Evolutionary conservation across 2,113 vertebrate species (phyloP), one percentile per base, ranked within the genome.

Genomic region (Struthidea cinerea): DNA sequence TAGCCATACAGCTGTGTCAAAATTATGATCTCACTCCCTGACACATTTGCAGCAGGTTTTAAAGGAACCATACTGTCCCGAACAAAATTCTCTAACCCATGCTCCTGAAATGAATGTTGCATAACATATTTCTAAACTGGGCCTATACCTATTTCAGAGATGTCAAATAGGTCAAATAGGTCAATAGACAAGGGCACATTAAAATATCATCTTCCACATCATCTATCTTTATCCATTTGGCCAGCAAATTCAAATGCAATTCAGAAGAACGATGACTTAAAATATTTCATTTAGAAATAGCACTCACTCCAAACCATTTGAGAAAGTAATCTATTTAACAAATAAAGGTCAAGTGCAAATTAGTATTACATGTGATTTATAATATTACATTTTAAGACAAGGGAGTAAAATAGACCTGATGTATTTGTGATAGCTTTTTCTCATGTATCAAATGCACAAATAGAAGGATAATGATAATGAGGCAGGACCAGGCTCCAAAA

Each of bases 281-380:
- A 93, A 93, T 35, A 63, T 96, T 93, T 91, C 8, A 74, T 61
- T 83, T 89, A 73, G 74, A 83, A 91, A 85, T 5, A 87, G 68
- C 42, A 91, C 49, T 84, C 77, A 32, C 46, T 91, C 46, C 55
- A 93, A 94, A 80, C 13, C 41, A 70, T 85, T 95, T 93, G 49
- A 80, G 57, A 93, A 97, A 83, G 55, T 63, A 74, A 94, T 61
- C n/a, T 59, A 80, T 73, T 88, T 26, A 90, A 90, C 32, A 87
- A 87, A 87, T 82, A 94, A 84, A 97, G 75, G 79, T 79, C 67
- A 96, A 91, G 69, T 12, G 13, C 55, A 71, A 91, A 61, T 93
- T 76, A 86, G 35, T 11, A 83, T 74, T 85, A 59, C 33, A 77
- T n/a, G 42, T n/a, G 33, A 93, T 87, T 77, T 67, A 59, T 61